These are phyloP conservation scores for Simalia tracyae DNA, from an alignment of 2,797 vertebrate species.

Conservation along the genomic window DNA sequence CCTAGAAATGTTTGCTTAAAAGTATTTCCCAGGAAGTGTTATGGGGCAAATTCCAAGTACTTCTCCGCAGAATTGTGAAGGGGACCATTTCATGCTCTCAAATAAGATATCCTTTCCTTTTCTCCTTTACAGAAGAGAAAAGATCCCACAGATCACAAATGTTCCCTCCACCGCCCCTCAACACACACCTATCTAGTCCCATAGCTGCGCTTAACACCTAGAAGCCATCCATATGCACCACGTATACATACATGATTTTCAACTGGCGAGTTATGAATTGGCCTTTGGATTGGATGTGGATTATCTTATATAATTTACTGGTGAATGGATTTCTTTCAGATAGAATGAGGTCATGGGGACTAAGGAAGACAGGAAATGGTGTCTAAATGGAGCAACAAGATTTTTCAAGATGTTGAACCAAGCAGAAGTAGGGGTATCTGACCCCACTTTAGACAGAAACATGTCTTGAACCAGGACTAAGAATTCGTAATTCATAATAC, in stretches of 20 bases:
- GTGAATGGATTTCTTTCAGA: neutral
- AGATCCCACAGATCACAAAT: neutral
- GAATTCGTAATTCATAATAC: neutral
- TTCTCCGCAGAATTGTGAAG: neutral
- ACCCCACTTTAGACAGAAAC: neutral
- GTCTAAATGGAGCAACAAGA: neutral
- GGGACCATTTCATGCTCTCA: neutral
- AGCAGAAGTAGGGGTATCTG: neutral
- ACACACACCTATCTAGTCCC: neutral
- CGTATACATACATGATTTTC: neutral
- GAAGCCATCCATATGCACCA: neutral
- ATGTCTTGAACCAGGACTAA: neutral
- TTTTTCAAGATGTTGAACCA: neutral
- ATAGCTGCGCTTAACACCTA: neutral
- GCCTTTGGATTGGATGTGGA: neutral
- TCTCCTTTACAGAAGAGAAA: neutral
- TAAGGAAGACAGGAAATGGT: neutral
- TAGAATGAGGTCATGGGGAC: neutral
- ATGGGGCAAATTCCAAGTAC: neutral
- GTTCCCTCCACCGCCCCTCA: neutral
- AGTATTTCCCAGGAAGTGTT: neutral
- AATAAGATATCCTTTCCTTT: neutral
- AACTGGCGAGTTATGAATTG: neutral
- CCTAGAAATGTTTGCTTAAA: neutral
- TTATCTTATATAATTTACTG: neutral